Conservation (phyloP, 1,140 invertebrate species). For the Drosophila malerkotliana region DNA sequence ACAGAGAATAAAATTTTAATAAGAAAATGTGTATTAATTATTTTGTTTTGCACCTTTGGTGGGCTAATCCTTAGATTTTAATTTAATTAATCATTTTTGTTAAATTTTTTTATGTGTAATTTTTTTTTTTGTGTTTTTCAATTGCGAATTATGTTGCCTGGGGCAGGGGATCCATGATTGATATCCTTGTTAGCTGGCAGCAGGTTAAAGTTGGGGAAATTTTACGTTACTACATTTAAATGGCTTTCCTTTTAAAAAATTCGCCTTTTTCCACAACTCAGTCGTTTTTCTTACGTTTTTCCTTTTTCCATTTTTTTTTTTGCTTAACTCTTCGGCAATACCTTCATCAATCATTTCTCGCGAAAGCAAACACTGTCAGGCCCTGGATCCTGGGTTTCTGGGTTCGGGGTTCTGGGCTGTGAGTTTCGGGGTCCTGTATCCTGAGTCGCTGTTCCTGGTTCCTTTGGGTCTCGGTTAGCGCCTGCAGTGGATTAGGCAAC, state of each 20-base stretch:
- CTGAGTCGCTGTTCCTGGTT: conserved; percentile 19
- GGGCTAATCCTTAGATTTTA: neutral
- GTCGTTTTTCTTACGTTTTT: conserved; percentile 1
- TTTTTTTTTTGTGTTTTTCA: neutral
- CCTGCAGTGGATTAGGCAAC: conserved; percentile 75
- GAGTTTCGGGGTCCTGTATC: conserved; percentile 2
- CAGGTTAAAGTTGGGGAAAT: conserved; percentile 47
- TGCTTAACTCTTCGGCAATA: conserved; percentile 62
- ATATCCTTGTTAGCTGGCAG: conserved; percentile 19
- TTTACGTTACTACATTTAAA: conserved; percentile 66
- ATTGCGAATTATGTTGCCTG: neutral
- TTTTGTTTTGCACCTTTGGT: neutral
- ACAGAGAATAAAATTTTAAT: neutral
- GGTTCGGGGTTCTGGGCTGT: conserved; percentile 32
- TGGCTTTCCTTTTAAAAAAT: conserved; percentile 50
- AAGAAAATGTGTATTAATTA: neutral
- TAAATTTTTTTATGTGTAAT: neutral
- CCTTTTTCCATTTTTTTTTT: conserved; percentile 30
- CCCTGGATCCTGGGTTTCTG: conserved; percentile 42
- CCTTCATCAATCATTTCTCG: conserved; percentile 79
- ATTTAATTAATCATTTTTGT: neutral
- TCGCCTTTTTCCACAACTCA: conserved; percentile 11
- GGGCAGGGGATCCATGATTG: conserved; percentile 11
- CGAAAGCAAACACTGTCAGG: conserved; percentile 62
- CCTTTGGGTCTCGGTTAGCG: conserved; percentile 52